Conservation (phyloP, 2,797 vertebrate genomes). For the Apogon talboti region DNA sequence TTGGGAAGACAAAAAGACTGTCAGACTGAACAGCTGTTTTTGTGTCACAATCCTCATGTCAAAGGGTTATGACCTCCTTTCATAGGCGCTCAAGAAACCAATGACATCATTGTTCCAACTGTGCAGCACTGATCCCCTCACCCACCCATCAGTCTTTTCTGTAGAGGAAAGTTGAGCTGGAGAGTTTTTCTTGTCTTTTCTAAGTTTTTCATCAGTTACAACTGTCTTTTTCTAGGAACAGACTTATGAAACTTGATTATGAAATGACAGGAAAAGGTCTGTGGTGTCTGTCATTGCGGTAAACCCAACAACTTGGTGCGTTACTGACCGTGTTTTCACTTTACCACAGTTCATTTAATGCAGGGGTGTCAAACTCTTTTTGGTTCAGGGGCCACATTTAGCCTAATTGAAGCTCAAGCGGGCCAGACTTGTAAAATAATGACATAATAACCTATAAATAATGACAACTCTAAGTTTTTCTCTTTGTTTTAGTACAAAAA, state of each 20-base stretch:
- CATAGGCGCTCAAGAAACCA: constrained; percentile 63
- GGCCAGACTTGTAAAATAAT: no score
- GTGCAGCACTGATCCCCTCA: constrained; percentile 42
- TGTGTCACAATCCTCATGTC: constrained; percentile 65
- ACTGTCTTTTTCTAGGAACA: constrained; percentile 23
- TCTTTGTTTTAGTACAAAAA: no score
- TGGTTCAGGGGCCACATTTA: no score
- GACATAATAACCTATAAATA: no score
- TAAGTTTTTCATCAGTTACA: constrained; percentile 41
- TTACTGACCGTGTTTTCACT: constrained; percentile 19
- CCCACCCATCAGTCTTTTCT: constrained; percentile 24
- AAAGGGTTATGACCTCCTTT: constrained; percentile 68
- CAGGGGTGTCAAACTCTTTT: no score
- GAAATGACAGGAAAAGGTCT: constrained; percentile 27
- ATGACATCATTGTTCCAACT: constrained; percentile 76
- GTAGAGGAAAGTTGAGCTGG: constrained; percentile 39
- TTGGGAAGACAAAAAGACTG: constrained; percentile 63
- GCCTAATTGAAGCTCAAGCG: no score
- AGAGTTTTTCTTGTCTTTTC: constrained; percentile 27
- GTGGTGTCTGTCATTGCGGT: constrained; percentile 19
- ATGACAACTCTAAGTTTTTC: no score
- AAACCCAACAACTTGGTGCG: constrained; percentile 5
- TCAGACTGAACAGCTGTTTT: constrained; percentile 76
- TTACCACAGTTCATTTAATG: constrained; percentile 35
- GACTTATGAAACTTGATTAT: constrained; percentile 20